Percentiles rank a stretch among this genome's conserved stretches.
These are phyloP conservation scores for Drosophila aff. DNA, from an alignment of 1,140 invertebrate species.

Conservation along the genomic window DNA sequence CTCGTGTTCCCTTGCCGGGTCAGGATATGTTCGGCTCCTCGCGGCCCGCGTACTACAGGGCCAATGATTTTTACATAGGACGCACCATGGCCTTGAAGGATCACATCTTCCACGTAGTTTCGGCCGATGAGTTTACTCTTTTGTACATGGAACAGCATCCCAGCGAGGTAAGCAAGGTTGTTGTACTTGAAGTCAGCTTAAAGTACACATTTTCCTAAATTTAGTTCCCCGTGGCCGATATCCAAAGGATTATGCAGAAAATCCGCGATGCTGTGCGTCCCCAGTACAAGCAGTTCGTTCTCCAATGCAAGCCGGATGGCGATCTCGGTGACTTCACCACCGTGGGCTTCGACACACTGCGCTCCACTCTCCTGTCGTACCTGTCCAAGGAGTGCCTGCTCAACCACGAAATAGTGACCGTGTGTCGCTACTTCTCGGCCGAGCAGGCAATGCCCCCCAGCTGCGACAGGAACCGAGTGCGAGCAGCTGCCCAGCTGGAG, in stretches of 20 bases:
- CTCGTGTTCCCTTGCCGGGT: slow-evolving; percentile 90
- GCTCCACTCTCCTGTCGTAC: slow-evolving; percentile 86
- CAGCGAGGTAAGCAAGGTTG: slow-evolving; percentile 87
- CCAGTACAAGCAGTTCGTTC: slow-evolving; percentile 91
- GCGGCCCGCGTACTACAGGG: slow-evolving; percentile 90
- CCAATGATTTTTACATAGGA: slow-evolving; percentile 93
- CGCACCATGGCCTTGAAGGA: slow-evolving; percentile 90
- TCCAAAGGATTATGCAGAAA: slow-evolving; percentile 89
- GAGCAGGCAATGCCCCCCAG: slow-evolving; percentile 85
- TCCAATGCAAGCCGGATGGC: slow-evolving; percentile 87
- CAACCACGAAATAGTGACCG: slow-evolving; percentile 92
- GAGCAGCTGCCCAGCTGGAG: slow-evolving; percentile 89
- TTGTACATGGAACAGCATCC: slow-evolving; percentile 94
- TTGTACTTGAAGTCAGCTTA: too few relatives aligned
- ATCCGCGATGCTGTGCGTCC: slow-evolving; percentile 87
- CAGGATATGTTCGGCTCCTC: slow-evolving; percentile 89
- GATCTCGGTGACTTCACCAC: slow-evolving; percentile 51
- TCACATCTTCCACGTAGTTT: slow-evolving; percentile 91
- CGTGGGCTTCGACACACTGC: slow-evolving; percentile 86
- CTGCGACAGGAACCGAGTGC: slow-evolving; percentile 85
- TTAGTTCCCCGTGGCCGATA: slow-evolving; percentile 91
- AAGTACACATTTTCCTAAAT: slow-evolving; percentile 1
- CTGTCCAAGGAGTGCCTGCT: slow-evolving; percentile 88
- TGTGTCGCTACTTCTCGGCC: slow-evolving; percentile 88
- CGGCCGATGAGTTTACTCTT: slow-evolving; percentile 94